Conservation (phyloP, 2,113 vertebrate species). For the Rattus norvegicus region GRCr8 NC_086025.1:135664001-135664500, state of each 20-base stretch:
- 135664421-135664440: constrained; percentile 41
- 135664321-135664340: background rate
- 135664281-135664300: background rate
- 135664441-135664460: background rate
- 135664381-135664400: constrained; percentile 43
- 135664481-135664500: constrained; percentile 44
- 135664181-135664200: constrained; percentile 71
- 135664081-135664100: constrained; percentile 51
- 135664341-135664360: background rate
- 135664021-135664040: constrained; percentile 50
- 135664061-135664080: constrained; percentile 7
- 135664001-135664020: background rate
- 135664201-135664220: constrained; percentile 58
- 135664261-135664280: background rate
- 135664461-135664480: constrained; percentile 21
- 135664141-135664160: constrained; percentile 70
- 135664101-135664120: constrained; percentile 68
- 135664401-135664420: background rate
- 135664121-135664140: constrained; percentile 77
- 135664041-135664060: constrained; percentile 39
- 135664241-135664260: constrained; percentile 59
- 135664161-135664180: constrained; percentile 76
- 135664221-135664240: constrained; percentile 43
- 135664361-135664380: background rate
- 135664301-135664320: background rate